Evolutionary conservation across 2,888 invertebrate genomes (phyloP).

Genomic region (Anthophora plumipes): DNA sequence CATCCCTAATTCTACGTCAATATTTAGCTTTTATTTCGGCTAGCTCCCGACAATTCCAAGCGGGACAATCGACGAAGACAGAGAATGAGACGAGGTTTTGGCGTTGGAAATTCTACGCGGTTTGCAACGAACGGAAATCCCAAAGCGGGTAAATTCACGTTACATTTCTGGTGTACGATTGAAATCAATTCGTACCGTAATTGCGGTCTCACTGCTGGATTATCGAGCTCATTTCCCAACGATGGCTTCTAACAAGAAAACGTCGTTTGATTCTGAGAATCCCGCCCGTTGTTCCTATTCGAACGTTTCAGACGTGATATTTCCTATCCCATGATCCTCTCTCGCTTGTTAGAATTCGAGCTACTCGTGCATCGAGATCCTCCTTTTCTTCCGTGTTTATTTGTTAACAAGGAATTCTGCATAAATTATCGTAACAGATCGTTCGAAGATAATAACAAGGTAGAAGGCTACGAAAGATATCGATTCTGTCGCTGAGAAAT

Average conservation of each 20-base stretch:
- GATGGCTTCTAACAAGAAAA: constrained; percentile 43
- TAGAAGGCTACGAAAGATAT: neutral
- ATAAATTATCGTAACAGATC: neutral
- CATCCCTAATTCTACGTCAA: constrained; percentile 11
- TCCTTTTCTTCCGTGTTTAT: neutral
- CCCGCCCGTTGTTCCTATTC: neutral
- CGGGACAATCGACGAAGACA: constrained; percentile 14
- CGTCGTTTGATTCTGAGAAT: constrained; percentile 35
- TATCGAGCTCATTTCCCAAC: constrained; percentile 39
- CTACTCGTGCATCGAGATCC: neutral
- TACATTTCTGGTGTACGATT: constrained; percentile 39
- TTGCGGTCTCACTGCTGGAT: constrained; percentile 43
- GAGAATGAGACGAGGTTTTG: constrained; percentile 7
- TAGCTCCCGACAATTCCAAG: neutral
- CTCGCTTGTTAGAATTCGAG: too few relatives aligned
- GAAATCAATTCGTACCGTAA: constrained; percentile 58
- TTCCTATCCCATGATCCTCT: neutral
- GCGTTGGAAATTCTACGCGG: constrained; percentile 8
- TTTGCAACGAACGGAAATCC: constrained; percentile 9
- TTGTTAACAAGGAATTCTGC: too few relatives aligned
- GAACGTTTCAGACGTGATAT: neutral
- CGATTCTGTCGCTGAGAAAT: neutral
- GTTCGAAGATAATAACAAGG: neutral
- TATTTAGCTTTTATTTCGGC: constrained; percentile 9
- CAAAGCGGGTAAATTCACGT: constrained; percentile 17